Evolutionary conservation across 2,888 invertebrate genomes (phyloP).

Genomic region (Spialia ferax): DNA sequence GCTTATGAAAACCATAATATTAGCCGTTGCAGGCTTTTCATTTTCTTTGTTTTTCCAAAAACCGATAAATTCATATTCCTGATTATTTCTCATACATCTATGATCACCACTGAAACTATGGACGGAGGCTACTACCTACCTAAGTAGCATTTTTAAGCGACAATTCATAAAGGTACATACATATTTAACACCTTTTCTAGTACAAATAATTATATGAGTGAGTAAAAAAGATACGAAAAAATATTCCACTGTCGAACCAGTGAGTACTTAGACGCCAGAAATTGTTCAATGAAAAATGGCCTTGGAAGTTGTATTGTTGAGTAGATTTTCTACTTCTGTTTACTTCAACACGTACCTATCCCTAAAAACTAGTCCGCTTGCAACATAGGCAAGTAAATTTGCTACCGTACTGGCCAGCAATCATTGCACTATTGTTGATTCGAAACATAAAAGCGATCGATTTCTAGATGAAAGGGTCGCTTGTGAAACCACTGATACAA

Average conservation of each 20-base stretch:
- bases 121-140: no score
- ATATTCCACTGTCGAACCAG: background rate
- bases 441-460: constrained; percentile 64
- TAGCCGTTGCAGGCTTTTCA: no score
- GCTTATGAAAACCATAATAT: background rate
- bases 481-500: constrained; percentile 41
- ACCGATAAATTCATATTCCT: no score
- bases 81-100: no score
- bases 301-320: background rate
- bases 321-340: background rate
- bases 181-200: no score
- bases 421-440: constrained; percentile 69
- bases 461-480: constrained; percentile 50
- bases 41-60: no score
- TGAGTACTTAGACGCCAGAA: background rate
- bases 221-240: background rate
- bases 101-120: no score
- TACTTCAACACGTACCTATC: background rate
- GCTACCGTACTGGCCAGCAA: constrained; percentile 63
- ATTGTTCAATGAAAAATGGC: background rate
- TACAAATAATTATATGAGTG: background rate
- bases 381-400: constrained; percentile 68
- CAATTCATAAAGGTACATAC: no score
- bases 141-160: no score
- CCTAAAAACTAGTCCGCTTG: constrained; percentile 73